Conservation (phyloP, 2,113 vertebrate genomes). For the Climacteris rufus region DNA sequence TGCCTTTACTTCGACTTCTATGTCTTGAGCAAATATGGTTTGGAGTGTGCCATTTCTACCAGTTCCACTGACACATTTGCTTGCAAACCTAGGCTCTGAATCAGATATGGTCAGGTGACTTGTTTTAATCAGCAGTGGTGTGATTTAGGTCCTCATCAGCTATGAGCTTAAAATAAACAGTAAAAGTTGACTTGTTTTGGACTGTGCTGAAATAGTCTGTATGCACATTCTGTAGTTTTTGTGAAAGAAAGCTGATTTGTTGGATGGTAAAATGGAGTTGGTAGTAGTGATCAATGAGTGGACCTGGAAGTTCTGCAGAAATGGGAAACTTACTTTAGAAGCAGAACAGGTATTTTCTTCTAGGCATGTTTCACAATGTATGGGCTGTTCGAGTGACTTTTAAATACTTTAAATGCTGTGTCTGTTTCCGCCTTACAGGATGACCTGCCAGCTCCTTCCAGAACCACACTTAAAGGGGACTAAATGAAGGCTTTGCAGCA, state of each 20-base stretch:
- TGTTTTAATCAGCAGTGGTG: neutral
- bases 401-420: conserved; percentile 68
- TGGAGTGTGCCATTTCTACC: neutral
- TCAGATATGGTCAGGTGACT: neutral
- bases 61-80: neutral
- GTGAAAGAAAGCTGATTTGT: neutral
- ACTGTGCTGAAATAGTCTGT: neutral
- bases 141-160: neutral
- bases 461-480: conserved; percentile 64
- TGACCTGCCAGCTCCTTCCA: conserved; percentile 60
- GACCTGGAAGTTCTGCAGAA: neutral
- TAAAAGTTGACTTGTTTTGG: neutral
- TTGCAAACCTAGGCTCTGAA: neutral
- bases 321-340: neutral
- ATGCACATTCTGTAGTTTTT: neutral
- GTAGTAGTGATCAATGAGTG: neutral
- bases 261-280: neutral
- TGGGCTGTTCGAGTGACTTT: conserved; percentile 57
- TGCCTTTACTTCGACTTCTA: neutral
- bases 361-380: conserved; percentile 19
- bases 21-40: neutral
- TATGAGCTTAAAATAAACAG: neutral
- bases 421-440: conserved; percentile 70
- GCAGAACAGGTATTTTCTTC: conserved; percentile 34
- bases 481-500: conserved; percentile 77